Conservation (phyloP, 1,140 invertebrate species). For the Eriosoma lanigerum region DNA sequence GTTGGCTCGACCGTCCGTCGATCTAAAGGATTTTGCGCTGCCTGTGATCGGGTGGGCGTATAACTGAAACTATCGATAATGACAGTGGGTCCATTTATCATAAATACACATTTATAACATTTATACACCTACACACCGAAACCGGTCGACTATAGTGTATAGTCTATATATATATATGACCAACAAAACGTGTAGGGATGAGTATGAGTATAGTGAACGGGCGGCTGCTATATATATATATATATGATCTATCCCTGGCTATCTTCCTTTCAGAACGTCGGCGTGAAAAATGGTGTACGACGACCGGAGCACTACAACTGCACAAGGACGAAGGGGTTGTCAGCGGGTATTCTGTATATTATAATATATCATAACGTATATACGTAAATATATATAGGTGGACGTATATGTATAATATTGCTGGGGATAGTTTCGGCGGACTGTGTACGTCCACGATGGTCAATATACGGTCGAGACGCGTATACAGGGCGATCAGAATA, state of each 20-base stretch:
- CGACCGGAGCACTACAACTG: not conserved
- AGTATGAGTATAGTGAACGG: too few relatives aligned
- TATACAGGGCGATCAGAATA: too few relatives aligned
- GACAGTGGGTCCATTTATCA: not conserved
- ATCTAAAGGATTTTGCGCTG: too few relatives aligned
- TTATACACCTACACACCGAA: not conserved
- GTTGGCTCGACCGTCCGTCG: too few relatives aligned
- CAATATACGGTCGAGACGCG: not conserved
- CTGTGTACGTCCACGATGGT: too few relatives aligned
- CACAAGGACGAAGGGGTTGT: not conserved
- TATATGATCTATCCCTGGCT: not conserved
- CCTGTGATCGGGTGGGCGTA: not conserved
- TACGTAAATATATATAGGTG: too few relatives aligned
- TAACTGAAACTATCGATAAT: not conserved
- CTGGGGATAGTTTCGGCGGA: too few relatives aligned
- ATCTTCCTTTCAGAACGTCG: conserved; percentile 3
- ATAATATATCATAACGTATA: too few relatives aligned
- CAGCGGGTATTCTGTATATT: not conserved
- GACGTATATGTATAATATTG: too few relatives aligned
- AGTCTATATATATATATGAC: too few relatives aligned
- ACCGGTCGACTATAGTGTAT: not conserved
- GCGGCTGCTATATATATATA: too few relatives aligned
- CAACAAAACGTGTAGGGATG: too few relatives aligned
- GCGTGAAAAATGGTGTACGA: conserved; percentile 35
- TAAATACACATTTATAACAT: not conserved